These are phyloP conservation scores for Triplophysa siluroides DNA, from an alignment of 2,113 vertebrate species.

Conservation along the genomic window DNA sequence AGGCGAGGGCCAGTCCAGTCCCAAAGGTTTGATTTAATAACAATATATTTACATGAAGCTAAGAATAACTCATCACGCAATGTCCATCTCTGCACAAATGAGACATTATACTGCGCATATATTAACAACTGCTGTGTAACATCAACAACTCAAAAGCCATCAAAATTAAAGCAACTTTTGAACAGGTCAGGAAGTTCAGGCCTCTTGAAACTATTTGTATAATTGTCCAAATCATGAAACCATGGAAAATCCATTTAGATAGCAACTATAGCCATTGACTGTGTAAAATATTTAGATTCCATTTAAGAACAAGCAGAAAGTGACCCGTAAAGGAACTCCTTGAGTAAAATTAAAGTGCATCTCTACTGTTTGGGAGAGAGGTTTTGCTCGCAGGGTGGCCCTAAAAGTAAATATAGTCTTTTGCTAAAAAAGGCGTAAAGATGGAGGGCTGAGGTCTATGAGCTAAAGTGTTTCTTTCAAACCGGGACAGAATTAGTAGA, in stretches of 20 bases:
- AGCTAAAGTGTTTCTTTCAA: not conserved
- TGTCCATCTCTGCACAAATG: constrained; percentile 14
- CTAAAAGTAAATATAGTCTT: not conserved
- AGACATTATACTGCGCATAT: not conserved
- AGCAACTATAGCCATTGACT: not conserved
- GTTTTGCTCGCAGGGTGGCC: not conserved
- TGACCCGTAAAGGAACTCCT: not conserved
- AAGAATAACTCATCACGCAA: not conserved
- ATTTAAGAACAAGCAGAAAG: not conserved
- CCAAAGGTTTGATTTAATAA: not conserved
- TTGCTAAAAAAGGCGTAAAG: not conserved
- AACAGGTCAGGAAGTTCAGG: not conserved
- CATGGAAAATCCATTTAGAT: not conserved
- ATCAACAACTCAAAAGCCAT: not conserved
- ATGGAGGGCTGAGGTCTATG: not conserved
- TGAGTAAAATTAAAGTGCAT: not conserved
- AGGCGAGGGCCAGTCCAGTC: constrained; percentile 3
- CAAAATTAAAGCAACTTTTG: not conserved
- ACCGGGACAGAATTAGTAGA: not conserved
- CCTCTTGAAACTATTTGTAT: not conserved
- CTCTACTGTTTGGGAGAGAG: not conserved
- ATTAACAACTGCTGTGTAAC: not conserved
- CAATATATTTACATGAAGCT: constrained; percentile 18
- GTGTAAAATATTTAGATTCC: constrained; percentile 29
- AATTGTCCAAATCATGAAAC: not conserved